Evolutionary conservation across 1,140 invertebrate genomes (phyloP).

Genomic region (Akabosia matsudoensis): DNA sequence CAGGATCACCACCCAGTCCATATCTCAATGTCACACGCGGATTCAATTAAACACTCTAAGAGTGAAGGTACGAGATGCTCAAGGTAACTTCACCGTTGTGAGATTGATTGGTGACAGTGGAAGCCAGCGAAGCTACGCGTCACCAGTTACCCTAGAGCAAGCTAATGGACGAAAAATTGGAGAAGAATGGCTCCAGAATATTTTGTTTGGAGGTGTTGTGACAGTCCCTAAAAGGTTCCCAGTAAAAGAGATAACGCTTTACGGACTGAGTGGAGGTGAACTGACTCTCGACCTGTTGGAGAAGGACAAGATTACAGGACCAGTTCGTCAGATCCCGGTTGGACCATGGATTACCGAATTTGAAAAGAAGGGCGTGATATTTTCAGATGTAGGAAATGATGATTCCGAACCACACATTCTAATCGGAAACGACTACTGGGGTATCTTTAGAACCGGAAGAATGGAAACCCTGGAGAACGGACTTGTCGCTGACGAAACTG

Average conservation of each 20-base stretch:
- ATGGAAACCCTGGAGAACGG: slow-evolving; percentile 22
- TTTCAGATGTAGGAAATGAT: slow-evolving; percentile 31
- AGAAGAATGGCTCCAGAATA: not conserved
- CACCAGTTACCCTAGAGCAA: not conserved
- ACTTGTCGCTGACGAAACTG: slow-evolving; percentile 46
- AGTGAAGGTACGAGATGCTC: not conserved
- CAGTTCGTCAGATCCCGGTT: not conserved
- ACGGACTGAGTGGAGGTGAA: not conserved
- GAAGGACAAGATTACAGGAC: not conserved
- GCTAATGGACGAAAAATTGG: not conserved
- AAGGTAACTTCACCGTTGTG: not conserved
- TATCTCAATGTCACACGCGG: not conserved
- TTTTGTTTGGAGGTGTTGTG: slow-evolving; percentile 11
- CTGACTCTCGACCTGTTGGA: slow-evolving; percentile 23
- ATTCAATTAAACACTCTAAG: not conserved
- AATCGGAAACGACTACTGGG: slow-evolving; percentile 14
- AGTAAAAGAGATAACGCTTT: not conserved
- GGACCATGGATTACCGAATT: slow-evolving; percentile 32
- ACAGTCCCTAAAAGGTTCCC: not conserved
- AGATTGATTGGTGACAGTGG: not conserved
- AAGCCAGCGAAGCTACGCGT: not conserved
- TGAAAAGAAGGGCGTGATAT: slow-evolving; percentile 29
- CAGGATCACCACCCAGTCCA: not conserved
- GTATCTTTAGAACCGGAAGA: not conserved
- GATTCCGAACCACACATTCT: not conserved